These are phyloP conservation scores for Drosophila paulistorum DNA, from an alignment of 1,140 invertebrate genomes.

Conservation along the genomic window DNA sequence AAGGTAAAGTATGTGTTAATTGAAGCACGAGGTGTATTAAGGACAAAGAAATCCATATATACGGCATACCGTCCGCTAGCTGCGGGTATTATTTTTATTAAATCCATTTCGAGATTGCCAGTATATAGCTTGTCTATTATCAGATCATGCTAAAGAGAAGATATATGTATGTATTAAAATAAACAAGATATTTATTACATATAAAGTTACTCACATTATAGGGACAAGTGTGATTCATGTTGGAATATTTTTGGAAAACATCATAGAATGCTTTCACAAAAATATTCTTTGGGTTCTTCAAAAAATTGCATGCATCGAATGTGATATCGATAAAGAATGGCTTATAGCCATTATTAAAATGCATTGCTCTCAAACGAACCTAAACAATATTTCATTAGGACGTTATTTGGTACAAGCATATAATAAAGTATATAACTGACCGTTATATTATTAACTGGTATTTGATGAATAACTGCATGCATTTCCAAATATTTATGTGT, in stretches of 20 bases:
- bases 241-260: not conserved
- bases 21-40: not conserved
- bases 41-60: not conserved
- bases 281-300: slow-evolving; percentile 11
- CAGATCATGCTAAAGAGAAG: slow-evolving; percentile 36
- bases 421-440: not conserved
- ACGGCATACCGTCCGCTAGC: slow-evolving; percentile 43
- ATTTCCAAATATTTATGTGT: slow-evolving; percentile 46
- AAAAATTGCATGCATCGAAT: slow-evolving; percentile 24
- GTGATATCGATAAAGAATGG: slow-evolving; percentile 22
- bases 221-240: slow-evolving; percentile 40
- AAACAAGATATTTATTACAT: too few species aligned
- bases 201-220: slow-evolving; percentile 25
- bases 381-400: not conserved
- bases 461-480: not conserved
- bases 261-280: slow-evolving; percentile 4
- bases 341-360: slow-evolving; percentile 32
- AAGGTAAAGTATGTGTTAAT: slow-evolving; percentile 9
- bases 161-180: not conserved
- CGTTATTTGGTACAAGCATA: not conserved
- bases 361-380: slow-evolving; percentile 14
- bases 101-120: slow-evolving; percentile 25
- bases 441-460: slow-evolving; percentile 25
- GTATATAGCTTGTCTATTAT: slow-evolving; percentile 29
- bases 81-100: slow-evolving; percentile 22